phyloP scores from a whole-genome alignment of 2,797 vertebrate species.

The Xenentodon cancila region DNA sequence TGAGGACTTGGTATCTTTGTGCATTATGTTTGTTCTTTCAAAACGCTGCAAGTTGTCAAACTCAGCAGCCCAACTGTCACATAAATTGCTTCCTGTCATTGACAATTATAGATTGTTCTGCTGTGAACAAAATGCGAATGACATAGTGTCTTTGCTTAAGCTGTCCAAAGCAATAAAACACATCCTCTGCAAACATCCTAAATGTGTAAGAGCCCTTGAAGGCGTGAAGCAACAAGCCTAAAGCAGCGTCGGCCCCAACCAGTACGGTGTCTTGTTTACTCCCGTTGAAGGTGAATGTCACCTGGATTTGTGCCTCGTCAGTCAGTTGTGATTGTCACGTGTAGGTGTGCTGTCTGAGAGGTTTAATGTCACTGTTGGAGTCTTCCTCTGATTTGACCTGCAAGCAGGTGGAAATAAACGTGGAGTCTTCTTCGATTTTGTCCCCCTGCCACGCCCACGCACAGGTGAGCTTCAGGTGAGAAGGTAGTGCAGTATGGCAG shows the following conservation, averaged over 20 bases:
- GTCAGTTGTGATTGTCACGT: conserved; percentile 55
- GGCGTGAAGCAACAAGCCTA: conserved; percentile 45
- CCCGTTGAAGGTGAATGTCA: conserved; percentile 57
- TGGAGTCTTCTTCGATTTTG: conserved; percentile 38
- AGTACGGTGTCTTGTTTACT: conserved; percentile 46
- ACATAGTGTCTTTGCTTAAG: conserved; percentile 38
- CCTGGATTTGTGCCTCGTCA: conserved; percentile 58
- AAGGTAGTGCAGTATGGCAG: conserved; percentile 5
- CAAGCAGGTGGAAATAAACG: conserved; percentile 44
- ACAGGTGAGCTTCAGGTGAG: conserved; percentile 10
- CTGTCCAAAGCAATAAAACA: conserved; percentile 45
- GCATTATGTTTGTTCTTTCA: conserved; percentile 16
- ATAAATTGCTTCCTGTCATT: neutral
- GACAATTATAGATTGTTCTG: conserved; percentile 43
- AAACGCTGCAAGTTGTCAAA: conserved; percentile 31
- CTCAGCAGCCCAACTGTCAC: conserved; percentile 26
- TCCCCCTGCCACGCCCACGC: conserved; percentile 15
- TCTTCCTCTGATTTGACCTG: conserved; percentile 42
- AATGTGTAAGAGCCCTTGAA: conserved; percentile 50
- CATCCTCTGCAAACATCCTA: conserved; percentile 51
- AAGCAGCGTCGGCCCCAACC: conserved; percentile 39
- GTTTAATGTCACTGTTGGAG: conserved; percentile 57
- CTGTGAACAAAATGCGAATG: conserved; percentile 34
- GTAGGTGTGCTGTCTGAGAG: conserved; percentile 64
- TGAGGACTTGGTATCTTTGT: conserved; percentile 18